These are phyloP conservation scores for Ifrita kowaldi DNA, from an alignment of 2,113 vertebrate genomes.

Conservation along the genomic window DNA sequence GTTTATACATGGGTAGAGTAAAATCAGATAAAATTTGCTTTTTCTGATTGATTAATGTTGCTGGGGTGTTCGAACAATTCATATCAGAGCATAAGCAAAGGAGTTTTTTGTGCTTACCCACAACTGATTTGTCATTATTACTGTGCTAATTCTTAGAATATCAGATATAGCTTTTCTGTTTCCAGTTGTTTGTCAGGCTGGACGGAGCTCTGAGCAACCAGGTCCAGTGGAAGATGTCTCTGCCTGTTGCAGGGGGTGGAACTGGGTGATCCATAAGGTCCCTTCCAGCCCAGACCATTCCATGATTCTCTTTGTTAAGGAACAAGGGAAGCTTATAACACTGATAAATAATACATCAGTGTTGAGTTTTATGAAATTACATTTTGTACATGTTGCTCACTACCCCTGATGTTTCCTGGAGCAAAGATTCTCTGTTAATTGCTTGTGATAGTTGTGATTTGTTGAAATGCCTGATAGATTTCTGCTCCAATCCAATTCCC, in stretches of 20 bases:
- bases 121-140: neutral
- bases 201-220: neutral
- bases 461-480: neutral
- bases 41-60: neutral
- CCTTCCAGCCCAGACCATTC: neutral
- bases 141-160: neutral
- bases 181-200: neutral
- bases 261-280: neutral
- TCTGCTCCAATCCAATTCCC: neutral
- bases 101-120: neutral
- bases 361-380: neutral
- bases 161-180: neutral
- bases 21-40: neutral
- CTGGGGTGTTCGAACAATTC: neutral
- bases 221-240: neutral
- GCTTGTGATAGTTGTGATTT: neutral
- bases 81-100: neutral
- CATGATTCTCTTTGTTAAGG: neutral
- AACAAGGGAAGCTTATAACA: neutral
- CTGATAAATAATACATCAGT: neutral
- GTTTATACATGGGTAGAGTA: constrained; percentile 91
- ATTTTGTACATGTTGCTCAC: neutral
- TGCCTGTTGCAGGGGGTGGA: neutral
- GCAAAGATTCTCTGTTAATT: neutral
- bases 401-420: neutral